Conservation (phyloP, 1,140 invertebrate genomes). For the Caenorhabditis remanei region DNA sequence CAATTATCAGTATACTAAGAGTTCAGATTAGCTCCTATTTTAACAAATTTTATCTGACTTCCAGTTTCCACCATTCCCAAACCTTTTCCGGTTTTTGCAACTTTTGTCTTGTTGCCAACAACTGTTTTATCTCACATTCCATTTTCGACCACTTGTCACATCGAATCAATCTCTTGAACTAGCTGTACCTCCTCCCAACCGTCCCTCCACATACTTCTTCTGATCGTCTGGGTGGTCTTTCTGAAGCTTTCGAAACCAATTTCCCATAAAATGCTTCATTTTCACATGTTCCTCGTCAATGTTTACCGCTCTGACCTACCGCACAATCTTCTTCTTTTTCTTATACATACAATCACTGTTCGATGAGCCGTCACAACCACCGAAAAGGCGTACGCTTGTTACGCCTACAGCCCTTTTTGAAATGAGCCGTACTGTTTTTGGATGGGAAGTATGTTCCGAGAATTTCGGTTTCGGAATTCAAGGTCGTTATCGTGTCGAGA, state of each 20-base stretch:
- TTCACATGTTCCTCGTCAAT: constrained; percentile 41
- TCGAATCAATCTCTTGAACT: constrained; percentile 53
- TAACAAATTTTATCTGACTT: too few species aligned
- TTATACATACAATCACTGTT: constrained; percentile 1
- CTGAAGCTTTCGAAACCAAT: constrained; percentile 27
- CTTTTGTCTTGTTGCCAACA: neutral
- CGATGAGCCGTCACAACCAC: constrained; percentile 33
- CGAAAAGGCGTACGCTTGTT: neutral
- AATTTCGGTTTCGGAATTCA: constrained; percentile 20
- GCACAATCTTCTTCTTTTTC: neutral
- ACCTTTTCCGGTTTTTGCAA: neutral
- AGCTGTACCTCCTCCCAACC: constrained; percentile 7
- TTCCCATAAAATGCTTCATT: constrained; percentile 54
- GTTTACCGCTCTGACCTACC: constrained; percentile 53
- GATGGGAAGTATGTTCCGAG: neutral
- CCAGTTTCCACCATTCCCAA: too few species aligned
- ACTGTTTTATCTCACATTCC: neutral
- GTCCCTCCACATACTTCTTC: neutral
- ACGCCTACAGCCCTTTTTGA: neutral
- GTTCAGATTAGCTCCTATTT: too few species aligned
- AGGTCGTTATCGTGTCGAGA: constrained; percentile 48
- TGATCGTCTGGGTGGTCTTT: neutral
- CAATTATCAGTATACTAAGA: too few species aligned
- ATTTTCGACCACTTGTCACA: constrained; percentile 51
- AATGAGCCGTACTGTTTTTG: constrained; percentile 33